These are phyloP conservation scores for Pentamera pediparva DNA, from an alignment of 53 echinoderm and acorn worm genomes.

Conservation along the genomic window DNA sequence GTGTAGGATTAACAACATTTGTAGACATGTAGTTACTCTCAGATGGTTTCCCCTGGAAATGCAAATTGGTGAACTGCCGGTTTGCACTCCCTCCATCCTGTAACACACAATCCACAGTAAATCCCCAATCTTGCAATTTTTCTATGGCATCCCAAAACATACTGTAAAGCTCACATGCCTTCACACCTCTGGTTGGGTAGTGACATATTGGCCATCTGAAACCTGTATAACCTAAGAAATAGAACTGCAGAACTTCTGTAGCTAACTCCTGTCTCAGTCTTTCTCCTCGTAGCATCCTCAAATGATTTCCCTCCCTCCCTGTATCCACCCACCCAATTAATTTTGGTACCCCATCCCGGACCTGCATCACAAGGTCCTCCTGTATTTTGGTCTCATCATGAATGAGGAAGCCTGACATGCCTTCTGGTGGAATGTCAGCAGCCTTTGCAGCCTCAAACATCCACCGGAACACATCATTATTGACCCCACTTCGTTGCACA, in stretches of 20 bases:
- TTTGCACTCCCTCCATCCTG: slow-evolving; percentile 17
- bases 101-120: slow-evolving; percentile 5
- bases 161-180: slow-evolving; percentile 14
- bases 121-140: not conserved
- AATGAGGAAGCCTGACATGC: not conserved
- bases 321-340: slow-evolving; percentile 16
- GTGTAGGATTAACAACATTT: slow-evolving; percentile 10
- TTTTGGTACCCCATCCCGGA: not conserved
- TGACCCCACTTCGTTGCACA: not conserved
- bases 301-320: not conserved
- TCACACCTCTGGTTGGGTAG: slow-evolving; percentile 11
- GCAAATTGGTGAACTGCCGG: slow-evolving; percentile 16
- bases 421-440: not conserved
- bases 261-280: not conserved
- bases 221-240: slow-evolving; percentile 28
- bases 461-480: slow-evolving; percentile 5
- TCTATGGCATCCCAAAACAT: slow-evolving; percentile 20
- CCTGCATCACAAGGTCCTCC: slow-evolving; percentile 11
- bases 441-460: slow-evolving; percentile 10
- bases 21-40: not conserved
- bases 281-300: not conserved
- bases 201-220: slow-evolving; percentile 26
- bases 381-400: slow-evolving; percentile 29
- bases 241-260: slow-evolving; percentile 3
- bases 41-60: not conserved